Evolutionary conservation across 2,888 invertebrate species (phyloP), one percentile per base, ranked within the genome.

Genomic region (Campoplex nolae): DNA sequence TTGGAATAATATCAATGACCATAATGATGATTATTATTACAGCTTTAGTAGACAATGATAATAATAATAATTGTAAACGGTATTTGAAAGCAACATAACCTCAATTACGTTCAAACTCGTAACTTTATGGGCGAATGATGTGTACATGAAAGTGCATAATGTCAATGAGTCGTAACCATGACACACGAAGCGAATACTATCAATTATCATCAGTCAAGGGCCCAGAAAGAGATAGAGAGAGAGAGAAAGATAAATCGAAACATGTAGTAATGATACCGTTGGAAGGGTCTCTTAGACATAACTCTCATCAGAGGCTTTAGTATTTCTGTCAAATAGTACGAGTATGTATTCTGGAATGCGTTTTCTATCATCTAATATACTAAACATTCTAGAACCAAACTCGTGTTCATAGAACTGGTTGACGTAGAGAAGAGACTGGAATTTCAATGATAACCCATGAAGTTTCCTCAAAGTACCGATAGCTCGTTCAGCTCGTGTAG

Each of bases 101-200:
- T 23, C 56, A 58, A 58, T 75, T 58, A 45, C 74, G 38, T 23
- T 78, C 35, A 32, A 38, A 56, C n/a, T 28, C 28, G 11, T 70
- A 23, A 3, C 16, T 42, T 48, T 18, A 65, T 48, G 45, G 32
- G 48, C 8, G 23, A 81, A 23, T 38, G 1, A 16, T 65, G 28
- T 54, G 16, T 65, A 9, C 13, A 18, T 3, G 48, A 54, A 74
- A 38, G 38, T 65, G 73, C n/a, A 80, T 65, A 75, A 75, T 75
- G 75, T 13, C 11, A 75, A 80, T 71, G 62, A 80, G 68, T 84
- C 70, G 58, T 76, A 80, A 74, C 62, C 28, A 51, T 62, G 51
- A 54, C n/a, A 45, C 56, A 45, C 38, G 38, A 18, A 68, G 51
- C 32, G 38, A 75, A 35, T n/a, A 32, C 42, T 79, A 68, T 84